Percentiles rank a stretch among this genome's conserved stretches.
Conservation (phyloP, 2,888 invertebrate genomes). For the Chouioia cunea region DNA sequence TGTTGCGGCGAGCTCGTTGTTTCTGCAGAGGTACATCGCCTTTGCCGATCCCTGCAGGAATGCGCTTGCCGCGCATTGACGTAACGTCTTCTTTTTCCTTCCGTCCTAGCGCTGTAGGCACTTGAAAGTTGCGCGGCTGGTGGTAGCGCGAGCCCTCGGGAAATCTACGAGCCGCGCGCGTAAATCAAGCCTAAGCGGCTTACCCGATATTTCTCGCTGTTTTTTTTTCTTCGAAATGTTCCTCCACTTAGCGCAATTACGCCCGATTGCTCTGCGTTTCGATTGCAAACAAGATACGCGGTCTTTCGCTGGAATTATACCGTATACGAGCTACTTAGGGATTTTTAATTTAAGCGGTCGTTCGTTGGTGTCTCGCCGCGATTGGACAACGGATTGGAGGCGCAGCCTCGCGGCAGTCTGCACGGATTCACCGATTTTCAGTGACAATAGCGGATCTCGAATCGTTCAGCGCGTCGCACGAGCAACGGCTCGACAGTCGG, state of each 20-base stretch:
- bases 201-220: constrained; percentile 13
- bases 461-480: background rate
- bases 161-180: constrained; percentile 30
- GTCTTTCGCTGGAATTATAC: too few species aligned
- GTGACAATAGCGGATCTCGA: background rate
- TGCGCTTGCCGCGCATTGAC: constrained; percentile 33
- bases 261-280: background rate
- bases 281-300: too few species aligned
- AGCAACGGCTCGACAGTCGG: background rate
- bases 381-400: too few species aligned
- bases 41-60: too few species aligned
- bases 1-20: too few species aligned
- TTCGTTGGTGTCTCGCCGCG: too few species aligned
- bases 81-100: constrained; percentile 32
- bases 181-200: constrained; percentile 59
- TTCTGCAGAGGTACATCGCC: too few species aligned
- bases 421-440: too few species aligned
- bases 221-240: constrained; percentile 18
- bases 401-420: too few species aligned
- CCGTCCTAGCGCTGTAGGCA: too few species aligned
- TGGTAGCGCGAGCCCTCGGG: constrained; percentile 12
- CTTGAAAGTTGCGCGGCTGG: constrained; percentile 29
- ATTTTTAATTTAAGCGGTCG: too few species aligned
- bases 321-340: background rate
- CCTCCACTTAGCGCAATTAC: constrained; percentile 28